Conservation (phyloP, 2,113 vertebrate species). For the Anthoscopus minutus region DNA sequence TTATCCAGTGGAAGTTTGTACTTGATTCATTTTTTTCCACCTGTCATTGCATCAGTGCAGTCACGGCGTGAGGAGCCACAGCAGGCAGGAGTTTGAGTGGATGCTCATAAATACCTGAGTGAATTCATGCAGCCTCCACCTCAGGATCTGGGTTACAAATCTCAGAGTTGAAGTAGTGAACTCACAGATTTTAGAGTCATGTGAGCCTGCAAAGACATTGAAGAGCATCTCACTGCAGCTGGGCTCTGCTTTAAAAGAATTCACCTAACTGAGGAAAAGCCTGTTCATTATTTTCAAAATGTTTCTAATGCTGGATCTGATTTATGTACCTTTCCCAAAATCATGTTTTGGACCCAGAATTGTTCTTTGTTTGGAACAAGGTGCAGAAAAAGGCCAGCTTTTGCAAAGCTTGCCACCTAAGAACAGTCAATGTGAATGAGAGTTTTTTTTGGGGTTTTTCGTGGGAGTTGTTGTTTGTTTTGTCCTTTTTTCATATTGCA, state of each 20-base stretch:
- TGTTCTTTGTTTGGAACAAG: not conserved
- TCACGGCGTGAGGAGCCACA: not conserved
- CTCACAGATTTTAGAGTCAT: not conserved
- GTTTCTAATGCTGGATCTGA: not conserved
- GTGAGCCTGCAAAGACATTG: not conserved
- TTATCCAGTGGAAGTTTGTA: not conserved
- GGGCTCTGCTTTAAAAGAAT: not conserved
- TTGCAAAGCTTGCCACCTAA: not conserved
- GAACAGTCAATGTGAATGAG: not conserved
- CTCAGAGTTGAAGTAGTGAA: not conserved
- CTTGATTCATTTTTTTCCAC: not conserved
- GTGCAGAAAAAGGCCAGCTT: not conserved
- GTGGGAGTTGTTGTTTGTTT: too few species aligned
- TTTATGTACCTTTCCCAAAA: not conserved
- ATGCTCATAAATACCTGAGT: not conserved
- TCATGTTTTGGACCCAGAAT: not conserved
- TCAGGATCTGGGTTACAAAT: not conserved
- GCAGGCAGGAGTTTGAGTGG: not conserved
- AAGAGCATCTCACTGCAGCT: not conserved
- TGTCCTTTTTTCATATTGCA: not conserved
- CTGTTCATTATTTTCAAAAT: not conserved
- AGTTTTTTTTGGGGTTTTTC: not conserved
- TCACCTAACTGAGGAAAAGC: not conserved
- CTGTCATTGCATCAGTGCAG: not conserved
- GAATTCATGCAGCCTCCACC: not conserved